These are phyloP conservation scores for Dendrolimus houi DNA, from an alignment of 2,888 invertebrate genomes.

Conservation along the genomic window DNA sequence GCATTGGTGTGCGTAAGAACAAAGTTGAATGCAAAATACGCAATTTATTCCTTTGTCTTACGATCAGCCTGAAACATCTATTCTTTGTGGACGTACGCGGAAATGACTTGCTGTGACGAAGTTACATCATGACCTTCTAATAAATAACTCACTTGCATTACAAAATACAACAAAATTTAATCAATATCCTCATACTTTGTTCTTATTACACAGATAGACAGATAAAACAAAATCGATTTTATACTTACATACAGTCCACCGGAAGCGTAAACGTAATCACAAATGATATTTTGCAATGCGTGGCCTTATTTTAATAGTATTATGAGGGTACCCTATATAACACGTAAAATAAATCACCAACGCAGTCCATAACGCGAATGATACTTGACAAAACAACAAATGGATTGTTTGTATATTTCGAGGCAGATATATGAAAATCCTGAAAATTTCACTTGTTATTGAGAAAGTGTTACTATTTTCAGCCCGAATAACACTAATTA, in stretches of 20 bases:
- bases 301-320: constrained; percentile 43
- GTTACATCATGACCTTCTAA: constrained; percentile 36
- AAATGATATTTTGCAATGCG: constrained; percentile 25
- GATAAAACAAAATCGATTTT: constrained; percentile 3
- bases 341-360: constrained; percentile 56
- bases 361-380: constrained; percentile 45
- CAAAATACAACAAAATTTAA: constrained; percentile 12
- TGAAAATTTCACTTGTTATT: constrained; percentile 34
- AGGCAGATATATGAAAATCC: constrained; percentile 11
- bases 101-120: constrained; percentile 19
- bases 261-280: constrained; percentile 19
- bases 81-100: constrained; percentile 11
- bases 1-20: background rate
- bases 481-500: constrained; percentile 56
- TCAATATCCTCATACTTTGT: constrained; percentile 15
- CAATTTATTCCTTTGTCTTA: background rate
- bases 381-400: constrained; percentile 56
- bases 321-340: constrained; percentile 35
- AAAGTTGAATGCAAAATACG: background rate
- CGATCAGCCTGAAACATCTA: background rate
- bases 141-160: constrained; percentile 11
- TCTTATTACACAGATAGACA: constrained; percentile 1
- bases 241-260: constrained; percentile 25
- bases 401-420: constrained; percentile 37
- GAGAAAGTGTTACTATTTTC: constrained; percentile 42